Conservation (phyloP, 2,797 vertebrate species). For the Bryconaethiops microstoma region DNA sequence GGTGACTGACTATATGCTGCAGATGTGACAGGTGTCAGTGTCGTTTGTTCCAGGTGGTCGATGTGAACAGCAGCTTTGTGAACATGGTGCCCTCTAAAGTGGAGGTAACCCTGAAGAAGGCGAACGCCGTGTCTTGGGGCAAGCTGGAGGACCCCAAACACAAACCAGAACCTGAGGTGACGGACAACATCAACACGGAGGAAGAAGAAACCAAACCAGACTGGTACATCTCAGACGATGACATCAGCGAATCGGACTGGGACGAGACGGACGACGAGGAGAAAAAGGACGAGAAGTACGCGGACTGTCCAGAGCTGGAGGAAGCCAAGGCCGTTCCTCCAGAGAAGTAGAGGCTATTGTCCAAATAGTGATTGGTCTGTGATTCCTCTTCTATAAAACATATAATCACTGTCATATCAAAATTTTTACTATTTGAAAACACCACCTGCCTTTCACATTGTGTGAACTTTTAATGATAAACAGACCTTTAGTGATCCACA, state of each 20-base stretch:
- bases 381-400: background rate
- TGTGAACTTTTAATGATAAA: background rate
- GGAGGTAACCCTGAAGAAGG: constrained; percentile 87
- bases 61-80: constrained; percentile 80
- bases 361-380: background rate
- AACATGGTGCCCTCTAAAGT: constrained; percentile 90
- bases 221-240: constrained; percentile 78
- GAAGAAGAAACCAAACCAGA: constrained; percentile 45
- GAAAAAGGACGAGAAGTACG: constrained; percentile 57
- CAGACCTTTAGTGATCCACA: background rate
- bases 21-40: background rate
- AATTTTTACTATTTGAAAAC: background rate
- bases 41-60: constrained; percentile 78
- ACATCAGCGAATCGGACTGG: constrained; percentile 83
- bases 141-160: constrained; percentile 85
- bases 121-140: constrained; percentile 84
- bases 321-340: constrained; percentile 43
- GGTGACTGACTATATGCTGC: background rate
- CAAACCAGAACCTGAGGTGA: constrained; percentile 66
- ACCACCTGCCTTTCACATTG: background rate
- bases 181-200: constrained; percentile 4
- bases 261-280: constrained; percentile 58
- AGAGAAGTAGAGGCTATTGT: constrained; percentile 23
- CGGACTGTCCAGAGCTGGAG: constrained; percentile 72
- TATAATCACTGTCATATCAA: background rate